A percentile compares a stretch with the other conserved stretches of the same genome.
phyloP scores from a whole-genome alignment of 2,888 invertebrate species.

The Dexiosoma caninum region DNA sequence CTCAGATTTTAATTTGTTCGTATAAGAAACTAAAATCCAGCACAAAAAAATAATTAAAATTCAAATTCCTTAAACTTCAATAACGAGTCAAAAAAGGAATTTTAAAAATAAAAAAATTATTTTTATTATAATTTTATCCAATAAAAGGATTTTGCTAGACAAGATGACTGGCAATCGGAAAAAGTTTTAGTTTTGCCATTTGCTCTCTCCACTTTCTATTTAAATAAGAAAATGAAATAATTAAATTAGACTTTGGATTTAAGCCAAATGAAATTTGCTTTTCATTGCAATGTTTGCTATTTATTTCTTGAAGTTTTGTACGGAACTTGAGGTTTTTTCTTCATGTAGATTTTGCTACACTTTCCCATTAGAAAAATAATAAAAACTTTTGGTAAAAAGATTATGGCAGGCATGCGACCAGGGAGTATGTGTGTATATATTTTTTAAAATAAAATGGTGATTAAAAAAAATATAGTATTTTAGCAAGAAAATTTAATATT shows the following conservation, averaged over 20 bases:
- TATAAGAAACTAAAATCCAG: no score
- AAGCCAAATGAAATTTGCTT: conserved; percentile 27
- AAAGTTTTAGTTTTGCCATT: background rate
- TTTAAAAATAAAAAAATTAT: background rate
- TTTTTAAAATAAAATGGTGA: background rate
- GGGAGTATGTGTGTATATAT: background rate
- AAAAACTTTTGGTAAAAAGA: background rate
- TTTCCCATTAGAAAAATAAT: conserved; percentile 5
- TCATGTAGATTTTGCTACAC: background rate
- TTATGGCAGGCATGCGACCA: background rate
- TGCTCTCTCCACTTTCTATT: background rate
- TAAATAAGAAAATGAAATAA: conserved; percentile 26
- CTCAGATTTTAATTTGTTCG: no score
- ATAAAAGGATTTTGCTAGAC: background rate
- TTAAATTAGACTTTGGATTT: conserved; percentile 51
- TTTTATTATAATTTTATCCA: conserved; percentile 9
- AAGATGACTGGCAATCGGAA: background rate
- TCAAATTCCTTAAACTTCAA: conserved; percentile 43
- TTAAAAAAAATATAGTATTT: conserved; percentile 4
- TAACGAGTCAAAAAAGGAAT: background rate
- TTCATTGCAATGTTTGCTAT: background rate
- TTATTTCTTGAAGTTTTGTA: background rate
- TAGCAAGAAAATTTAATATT: conserved; percentile 15
- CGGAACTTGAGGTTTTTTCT: background rate
- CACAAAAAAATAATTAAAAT: no score